phyloP scores from a whole-genome alignment of 2,797 vertebrate genomes.

The Lagorchestes hirsutus region DNA sequence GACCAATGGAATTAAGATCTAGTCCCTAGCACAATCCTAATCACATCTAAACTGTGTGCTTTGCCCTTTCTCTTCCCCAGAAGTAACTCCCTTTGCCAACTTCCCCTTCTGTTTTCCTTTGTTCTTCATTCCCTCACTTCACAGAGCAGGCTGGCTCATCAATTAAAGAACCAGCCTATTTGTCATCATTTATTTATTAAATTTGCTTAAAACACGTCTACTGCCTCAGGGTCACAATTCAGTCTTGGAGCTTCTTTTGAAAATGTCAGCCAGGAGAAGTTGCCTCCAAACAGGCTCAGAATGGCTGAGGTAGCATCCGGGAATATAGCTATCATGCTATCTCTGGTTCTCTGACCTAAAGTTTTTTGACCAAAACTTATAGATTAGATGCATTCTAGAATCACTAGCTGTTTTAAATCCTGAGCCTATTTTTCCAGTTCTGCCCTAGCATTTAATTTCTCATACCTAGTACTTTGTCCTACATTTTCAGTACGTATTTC shows the following conservation, averaged over 20 bases:
- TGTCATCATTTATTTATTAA: conserved; percentile 41
- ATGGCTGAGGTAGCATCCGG: background rate
- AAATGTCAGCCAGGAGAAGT: background rate
- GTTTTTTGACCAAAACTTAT: background rate
- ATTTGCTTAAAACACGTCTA: conserved; percentile 23
- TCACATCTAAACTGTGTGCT: background rate
- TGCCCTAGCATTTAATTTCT: conserved; percentile 20
- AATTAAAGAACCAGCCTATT: conserved; percentile 43
- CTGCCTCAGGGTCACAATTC: background rate
- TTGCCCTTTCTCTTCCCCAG: background rate
- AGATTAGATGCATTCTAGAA: background rate
- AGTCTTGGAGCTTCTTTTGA: background rate
- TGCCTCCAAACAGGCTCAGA: background rate
- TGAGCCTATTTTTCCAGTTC: conserved; percentile 25
- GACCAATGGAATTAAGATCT: background rate
- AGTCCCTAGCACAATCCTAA: background rate
- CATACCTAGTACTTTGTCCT: conserved; percentile 40
- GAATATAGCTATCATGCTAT: background rate
- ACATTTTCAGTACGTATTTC: conserved; percentile 21
- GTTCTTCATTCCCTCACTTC: background rate
- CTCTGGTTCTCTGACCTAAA: background rate
- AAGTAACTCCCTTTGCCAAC: background rate
- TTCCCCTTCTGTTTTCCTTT: conserved; percentile 16
- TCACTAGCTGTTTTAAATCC: background rate
- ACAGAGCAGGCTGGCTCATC: background rate